Base-by-base conservation (phyloP, 2,888 invertebrate species). In the Timema cristinae region DNA sequence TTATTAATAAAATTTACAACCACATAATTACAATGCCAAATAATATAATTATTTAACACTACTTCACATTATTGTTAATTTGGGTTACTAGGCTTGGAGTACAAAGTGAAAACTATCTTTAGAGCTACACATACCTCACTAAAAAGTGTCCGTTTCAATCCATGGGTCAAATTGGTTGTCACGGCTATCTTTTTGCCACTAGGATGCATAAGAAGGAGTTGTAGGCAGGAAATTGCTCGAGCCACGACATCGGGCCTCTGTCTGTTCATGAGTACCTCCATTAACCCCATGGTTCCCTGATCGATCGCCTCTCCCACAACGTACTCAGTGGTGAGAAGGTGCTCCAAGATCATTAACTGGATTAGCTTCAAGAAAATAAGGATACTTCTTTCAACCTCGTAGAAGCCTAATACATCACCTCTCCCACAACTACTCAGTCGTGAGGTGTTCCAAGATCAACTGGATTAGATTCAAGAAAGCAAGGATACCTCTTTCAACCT, bases 401-500 rank as follows among this genome's bases (percentile, higher is more conserved):
- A n/a, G n/a, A n/a, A n/a, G n/a, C n/a, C n/a, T n/a, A n/a, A n/a
- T n/a, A n/a, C n/a, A 63, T 48, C 11, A 32, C 63, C 6, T 63
- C 63, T 9, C 5, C 13, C 11, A 47, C n/a, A 48, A 48, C 63
- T n/a, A 13, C 63, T 32, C 63, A 10, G 13, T 32, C 2, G 11
- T 48, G 11, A 63, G 16, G 16, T 63, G 63, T 32, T 63, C 16
- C 63, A 63, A 48, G 7, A 47, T 63, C 63, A 63, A 48, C 63
- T 11, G 47, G 47, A 7, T 9, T 48, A 63, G 63, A 16, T 11
- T 8, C 63, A 47, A 48, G 8, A 15, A 59, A 6, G n/a, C 59
- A 59, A 10, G 59, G 32, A 32, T 32, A 32, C 32, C 32, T 32
- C 32, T 32, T n/a, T n/a, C n/a, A n/a, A n/a, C n/a, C n/a, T n/a